Conservation (phyloP, 2,888 invertebrate species). For the Schizotus pectinicornis region DNA sequence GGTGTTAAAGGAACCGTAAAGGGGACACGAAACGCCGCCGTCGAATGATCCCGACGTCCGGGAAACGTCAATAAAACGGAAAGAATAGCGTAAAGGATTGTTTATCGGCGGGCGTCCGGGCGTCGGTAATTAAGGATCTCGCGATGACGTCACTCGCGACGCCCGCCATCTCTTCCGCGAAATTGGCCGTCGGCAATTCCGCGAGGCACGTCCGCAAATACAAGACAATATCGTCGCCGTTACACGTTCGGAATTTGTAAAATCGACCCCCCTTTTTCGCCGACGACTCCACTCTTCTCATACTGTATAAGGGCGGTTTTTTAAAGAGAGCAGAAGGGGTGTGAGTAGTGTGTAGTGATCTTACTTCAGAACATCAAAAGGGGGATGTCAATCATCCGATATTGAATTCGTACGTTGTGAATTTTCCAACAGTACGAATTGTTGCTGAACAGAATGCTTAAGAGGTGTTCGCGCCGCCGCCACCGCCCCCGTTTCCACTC, state of each 20-base stretch:
- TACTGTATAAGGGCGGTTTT: constrained; percentile 1
- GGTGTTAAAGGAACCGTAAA: too few relatives aligned
- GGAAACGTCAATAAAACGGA: constrained; percentile 17
- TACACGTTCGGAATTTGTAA: neutral
- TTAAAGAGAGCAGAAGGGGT: constrained; percentile 11
- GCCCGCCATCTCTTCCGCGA: neutral
- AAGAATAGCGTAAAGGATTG: constrained; percentile 19
- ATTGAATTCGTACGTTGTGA: constrained; percentile 50
- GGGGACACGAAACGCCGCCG: neutral
- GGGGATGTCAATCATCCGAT: constrained; percentile 54
- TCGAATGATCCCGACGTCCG: neutral
- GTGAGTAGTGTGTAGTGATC: constrained; percentile 30
- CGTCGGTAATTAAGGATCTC: constrained; percentile 6
- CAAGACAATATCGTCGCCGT: constrained; percentile 22
- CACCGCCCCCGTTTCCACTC: constrained; percentile 11
- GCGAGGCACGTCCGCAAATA: constrained; percentile 16
- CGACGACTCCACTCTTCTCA: neutral
- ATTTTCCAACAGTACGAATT: constrained; percentile 43
- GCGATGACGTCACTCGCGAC: too few relatives aligned
- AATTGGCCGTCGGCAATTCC: constrained; percentile 8
- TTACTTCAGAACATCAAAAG: constrained; percentile 48
- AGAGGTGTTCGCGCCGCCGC: constrained; percentile 34
- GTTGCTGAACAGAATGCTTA: constrained; percentile 47
- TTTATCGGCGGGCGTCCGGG: constrained; percentile 1
- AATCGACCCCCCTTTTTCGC: too few relatives aligned